Percentiles rank a stretch among this genome's conserved stretches.
These are phyloP conservation scores for Heterohyrax brucei DNA, from an alignment of 2,797 vertebrate genomes.

Conservation along the genomic window DNA sequence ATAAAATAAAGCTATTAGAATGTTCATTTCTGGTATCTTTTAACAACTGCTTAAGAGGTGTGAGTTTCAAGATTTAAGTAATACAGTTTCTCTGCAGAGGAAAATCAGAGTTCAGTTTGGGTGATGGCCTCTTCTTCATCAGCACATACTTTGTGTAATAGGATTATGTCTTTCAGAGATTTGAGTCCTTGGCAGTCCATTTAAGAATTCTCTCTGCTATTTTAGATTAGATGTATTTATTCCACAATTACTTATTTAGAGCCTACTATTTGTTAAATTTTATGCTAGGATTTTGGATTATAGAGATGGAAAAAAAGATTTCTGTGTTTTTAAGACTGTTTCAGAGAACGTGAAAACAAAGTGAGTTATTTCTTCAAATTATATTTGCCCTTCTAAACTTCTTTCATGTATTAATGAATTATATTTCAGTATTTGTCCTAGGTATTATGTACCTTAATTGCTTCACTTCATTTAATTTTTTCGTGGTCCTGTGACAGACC, in stretches of 20 bases:
- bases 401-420: constrained; percentile 73
- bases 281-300: constrained; percentile 61
- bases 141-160: constrained; percentile 18
- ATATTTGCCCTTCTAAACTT: constrained; percentile 50
- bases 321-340: constrained; percentile 60
- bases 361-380: constrained; percentile 70
- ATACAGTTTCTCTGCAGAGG: constrained; percentile 52
- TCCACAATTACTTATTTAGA: constrained; percentile 54
- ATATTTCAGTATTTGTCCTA: constrained; percentile 52
- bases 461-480: constrained; percentile 71
- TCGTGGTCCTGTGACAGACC: constrained; percentile 22
- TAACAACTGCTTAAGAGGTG: constrained; percentile 49
- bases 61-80: constrained; percentile 63
- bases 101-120: constrained; percentile 60
- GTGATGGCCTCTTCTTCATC: constrained; percentile 40
- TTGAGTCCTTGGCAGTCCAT: constrained; percentile 33
- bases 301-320: constrained; percentile 47
- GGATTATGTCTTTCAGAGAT: constrained; percentile 44
- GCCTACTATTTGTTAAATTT: constrained; percentile 50
- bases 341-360: constrained; percentile 68
- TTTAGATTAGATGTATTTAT: constrained; percentile 64
- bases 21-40: constrained; percentile 58
- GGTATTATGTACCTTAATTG: constrained; percentile 44
- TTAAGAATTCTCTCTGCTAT: constrained; percentile 67
- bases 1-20: constrained; percentile 36